Evolutionary conservation across 2,113 vertebrate genomes (phyloP).

Genomic region (Oceanodroma tethys): DNA sequence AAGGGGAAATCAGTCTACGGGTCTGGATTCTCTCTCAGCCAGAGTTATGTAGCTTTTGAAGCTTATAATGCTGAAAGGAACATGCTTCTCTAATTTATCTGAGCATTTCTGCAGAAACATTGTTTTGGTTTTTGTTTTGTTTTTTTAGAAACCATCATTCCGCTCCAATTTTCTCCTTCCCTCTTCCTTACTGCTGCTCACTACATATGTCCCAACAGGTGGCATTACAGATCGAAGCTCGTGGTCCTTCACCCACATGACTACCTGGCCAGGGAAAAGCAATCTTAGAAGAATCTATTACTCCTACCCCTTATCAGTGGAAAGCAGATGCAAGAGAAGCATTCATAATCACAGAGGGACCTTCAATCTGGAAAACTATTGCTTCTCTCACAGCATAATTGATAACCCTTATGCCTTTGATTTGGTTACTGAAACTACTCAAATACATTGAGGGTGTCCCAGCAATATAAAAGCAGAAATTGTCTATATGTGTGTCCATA

Average conservation of each 20-base stretch:
- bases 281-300: constrained; percentile 5
- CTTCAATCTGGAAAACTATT: background rate
- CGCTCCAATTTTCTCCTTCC: background rate
- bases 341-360: background rate
- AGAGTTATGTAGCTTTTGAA: background rate
- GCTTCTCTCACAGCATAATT: background rate
- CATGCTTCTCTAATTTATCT: background rate
- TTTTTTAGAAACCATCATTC: background rate
- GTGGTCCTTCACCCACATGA: background rate
- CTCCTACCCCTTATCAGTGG: background rate
- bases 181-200: background rate
- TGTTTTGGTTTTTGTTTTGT: background rate
- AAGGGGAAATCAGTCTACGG: background rate
- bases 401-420: background rate
- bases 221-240: background rate
- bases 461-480: background rate
- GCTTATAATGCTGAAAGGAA: background rate
- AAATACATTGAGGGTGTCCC: background rate
- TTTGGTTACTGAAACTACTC: background rate
- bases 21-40: background rate
- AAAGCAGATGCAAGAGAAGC: background rate
- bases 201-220: background rate
- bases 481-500: fast-evolving
- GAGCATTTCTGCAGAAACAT: background rate
- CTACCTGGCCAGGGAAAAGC: background rate